Evolutionary conservation across 2,888 invertebrate genomes (phyloP), one percentile per base, ranked within the genome.

Genomic region (Diarsia mendica): DNA sequence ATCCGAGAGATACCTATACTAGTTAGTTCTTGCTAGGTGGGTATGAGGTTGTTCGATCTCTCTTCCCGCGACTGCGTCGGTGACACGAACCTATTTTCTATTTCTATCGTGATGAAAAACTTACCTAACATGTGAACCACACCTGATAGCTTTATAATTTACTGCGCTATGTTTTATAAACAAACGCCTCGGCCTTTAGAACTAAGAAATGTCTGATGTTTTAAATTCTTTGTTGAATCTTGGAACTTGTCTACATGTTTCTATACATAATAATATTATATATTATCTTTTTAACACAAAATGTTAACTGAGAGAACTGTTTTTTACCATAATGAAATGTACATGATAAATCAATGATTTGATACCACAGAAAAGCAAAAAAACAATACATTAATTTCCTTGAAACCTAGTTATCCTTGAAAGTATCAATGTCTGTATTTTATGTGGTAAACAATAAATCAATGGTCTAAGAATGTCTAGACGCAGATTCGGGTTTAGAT

Each of bases 21-120:
- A 55, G 51, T 58, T 58, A 53, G 48, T 76, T 67, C 46, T 81
- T 48, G 33, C 48, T 58, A n/a, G 61, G 69, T 66, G 20, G 60
- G 51, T 70, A 63, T 49, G 49, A 74, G 64, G 18, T 51, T 20
- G 66, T 33, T 68, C 66, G 76, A 77, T 76, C 70, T 84, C 84
- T 84, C 78, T 69, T 73, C 66, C 58, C 63, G 49, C 69, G 48
- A 55, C 64, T 61, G 51, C 70, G 55, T 20, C 49, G 66, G 69
- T 75, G 76, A 68, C 75, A 80, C 74, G 61, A 66, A 79, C 77
- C 73, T 72, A 82, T 85, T 85, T 86, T 87, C 87, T 85, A 86
- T 86, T 84, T 79, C 79, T 72, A 82, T 72, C 44, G 71, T n/a
- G 44, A 69, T 67, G 74, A 85, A 85, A 78, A 83, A 84, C 83